Conservation (phyloP, 1,140 invertebrate genomes). For the Aphelinus atriplicis region DNA sequence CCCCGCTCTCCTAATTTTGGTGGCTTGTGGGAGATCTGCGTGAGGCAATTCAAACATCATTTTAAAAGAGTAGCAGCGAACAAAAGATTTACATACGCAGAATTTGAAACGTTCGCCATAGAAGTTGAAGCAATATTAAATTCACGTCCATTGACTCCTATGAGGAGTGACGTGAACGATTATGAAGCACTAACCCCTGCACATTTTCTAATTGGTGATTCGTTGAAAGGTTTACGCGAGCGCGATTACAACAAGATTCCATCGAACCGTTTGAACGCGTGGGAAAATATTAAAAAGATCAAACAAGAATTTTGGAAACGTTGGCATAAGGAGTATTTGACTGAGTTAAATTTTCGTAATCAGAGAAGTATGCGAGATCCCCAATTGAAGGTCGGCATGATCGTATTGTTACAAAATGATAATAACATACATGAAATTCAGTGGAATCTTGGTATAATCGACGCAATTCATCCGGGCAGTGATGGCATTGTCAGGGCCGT, state of each 20-base stretch:
- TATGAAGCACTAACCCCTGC: constrained; percentile 13
- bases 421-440: too few species aligned
- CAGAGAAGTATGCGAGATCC: too few species aligned
- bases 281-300: too few species aligned
- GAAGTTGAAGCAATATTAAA: constrained; percentile 17
- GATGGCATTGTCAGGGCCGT: too few species aligned
- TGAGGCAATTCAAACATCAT: constrained; percentile 13
- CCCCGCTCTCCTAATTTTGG: neutral
- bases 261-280: too few species aligned
- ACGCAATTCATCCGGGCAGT: too few species aligned
- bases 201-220: constrained; percentile 24
- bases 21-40: neutral
- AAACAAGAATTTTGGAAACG: too few species aligned
- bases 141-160: neutral
- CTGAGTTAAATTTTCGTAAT: too few species aligned
- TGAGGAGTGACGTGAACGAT: constrained; percentile 8
- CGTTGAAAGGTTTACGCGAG: neutral
- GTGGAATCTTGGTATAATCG: too few species aligned
- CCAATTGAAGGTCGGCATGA: too few species aligned
- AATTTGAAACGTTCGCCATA: neutral
- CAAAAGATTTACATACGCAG: neutral
- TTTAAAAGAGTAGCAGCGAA: neutral
- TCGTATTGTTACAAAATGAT: too few species aligned
- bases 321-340: too few species aligned
- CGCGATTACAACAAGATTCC: neutral